Base-by-base conservation (phyloP, 1,140 invertebrate genomes). In the Heliconius hermathena region DNA sequence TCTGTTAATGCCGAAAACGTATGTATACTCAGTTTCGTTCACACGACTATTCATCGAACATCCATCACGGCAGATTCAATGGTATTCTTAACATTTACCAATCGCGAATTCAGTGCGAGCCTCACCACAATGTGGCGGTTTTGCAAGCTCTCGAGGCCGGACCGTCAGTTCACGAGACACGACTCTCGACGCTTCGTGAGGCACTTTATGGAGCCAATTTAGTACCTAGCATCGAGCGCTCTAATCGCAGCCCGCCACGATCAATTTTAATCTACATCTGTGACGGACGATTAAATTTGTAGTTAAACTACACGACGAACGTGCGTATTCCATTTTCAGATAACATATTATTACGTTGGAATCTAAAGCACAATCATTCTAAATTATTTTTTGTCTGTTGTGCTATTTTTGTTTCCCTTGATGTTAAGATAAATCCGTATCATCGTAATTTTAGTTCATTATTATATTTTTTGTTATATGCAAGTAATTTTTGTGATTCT, bases 31-130 rank as follows among this genome's bases (percentile, higher is more conserved):
- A 13, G 52, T 77, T 71, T 36, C 71, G 49, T 77, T 77, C 71
- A 57, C 76, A 72, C 71, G 71, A 72, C 78, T 60, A 72, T 49
- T 73, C 54, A 74, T 73, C 52, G 38, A 72, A 77, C 75, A 77
- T 76, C 49, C 71, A 77, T 76, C 79, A 80, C 76, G 73, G 75
- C 74, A 80, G 75, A 80, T 80, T 80, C 71, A 75, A 52, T 81
- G 74, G 60, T 79, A 79, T 86, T 85, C 83, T 86, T 85, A 81
- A 84, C 84, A 79, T 91, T 86, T 86, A 82, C 83, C 85, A 89
- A 91, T 93, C 86, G 89, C 85, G 84, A 86, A 90, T 90, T 87
- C 86, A 90, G 89, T 90, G 87, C 88, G 83, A 86, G 85, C 78
- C 83, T 82, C 81, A 83, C 83, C 83, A 89, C 89, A 91, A 88